A percentile compares a stretch with the other conserved stretches of the same genome.
Evolutionary conservation across 2,797 vertebrate genomes (phyloP).

Genomic region (Ara ararauna): DNA sequence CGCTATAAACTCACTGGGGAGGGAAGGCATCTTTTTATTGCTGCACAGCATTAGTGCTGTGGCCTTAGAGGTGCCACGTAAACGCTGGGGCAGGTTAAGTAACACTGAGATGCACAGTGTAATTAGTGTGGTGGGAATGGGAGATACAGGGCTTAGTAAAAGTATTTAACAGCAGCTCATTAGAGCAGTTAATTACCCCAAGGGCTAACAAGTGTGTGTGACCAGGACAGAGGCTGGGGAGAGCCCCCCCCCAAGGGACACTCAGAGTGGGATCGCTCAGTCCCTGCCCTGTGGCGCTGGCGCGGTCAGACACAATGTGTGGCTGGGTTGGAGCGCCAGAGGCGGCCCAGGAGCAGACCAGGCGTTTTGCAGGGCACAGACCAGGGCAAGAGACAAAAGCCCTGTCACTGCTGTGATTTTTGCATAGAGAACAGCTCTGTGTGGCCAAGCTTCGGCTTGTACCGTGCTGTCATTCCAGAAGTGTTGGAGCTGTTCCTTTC

Average conservation of each 20-base stretch:
- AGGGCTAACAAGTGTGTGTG: background rate
- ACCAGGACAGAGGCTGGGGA: background rate
- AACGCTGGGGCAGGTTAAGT: background rate
- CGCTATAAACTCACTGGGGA: background rate
- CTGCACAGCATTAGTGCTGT: background rate
- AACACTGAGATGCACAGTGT: accelerated
- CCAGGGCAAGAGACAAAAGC: too few species aligned
- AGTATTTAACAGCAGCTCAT: background rate
- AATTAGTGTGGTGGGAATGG: background rate
- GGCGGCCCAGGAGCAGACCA: background rate
- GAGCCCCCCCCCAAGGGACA: background rate
- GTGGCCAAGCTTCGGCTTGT: background rate
- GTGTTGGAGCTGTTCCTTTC: background rate
- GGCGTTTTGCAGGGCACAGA: background rate
- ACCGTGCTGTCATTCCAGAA: background rate
- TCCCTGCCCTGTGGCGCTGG: background rate
- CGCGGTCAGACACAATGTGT: accelerated
- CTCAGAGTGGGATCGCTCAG: background rate
- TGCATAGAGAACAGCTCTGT: background rate
- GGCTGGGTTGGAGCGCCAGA: background rate
- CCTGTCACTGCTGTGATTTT: background rate
- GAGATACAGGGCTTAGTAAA: background rate
- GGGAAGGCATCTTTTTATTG: background rate
- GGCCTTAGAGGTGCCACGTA: background rate
- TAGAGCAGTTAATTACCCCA: background rate